Evolutionary conservation across 2,888 invertebrate species (phyloP), one percentile per base, ranked within the genome.

Genomic region (Acleris cristana): DNA sequence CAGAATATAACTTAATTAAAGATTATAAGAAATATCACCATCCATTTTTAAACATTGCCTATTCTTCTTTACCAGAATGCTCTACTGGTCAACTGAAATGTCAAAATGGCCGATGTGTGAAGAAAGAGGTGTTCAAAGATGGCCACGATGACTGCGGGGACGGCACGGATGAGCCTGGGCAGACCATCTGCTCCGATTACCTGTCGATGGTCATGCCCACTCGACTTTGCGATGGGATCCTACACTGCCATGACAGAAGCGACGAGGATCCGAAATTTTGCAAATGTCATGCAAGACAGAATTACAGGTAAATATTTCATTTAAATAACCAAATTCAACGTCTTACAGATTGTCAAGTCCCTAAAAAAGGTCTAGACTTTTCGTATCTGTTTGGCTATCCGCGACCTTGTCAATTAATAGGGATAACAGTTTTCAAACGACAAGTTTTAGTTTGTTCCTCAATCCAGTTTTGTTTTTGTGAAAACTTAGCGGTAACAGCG

Each of bases 221-320:
- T 0, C 94, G 94, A 73, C 88, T 97, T 5, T 98, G 97, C 79
- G 96, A 97, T 78, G 96, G 96, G 0, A 88, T 94, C 7, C 88
- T 96, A 8, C 95, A 97, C 79, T 97, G 97, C 78, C 88, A 94
- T 71, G 97, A 97, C 79, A 95, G 95, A 73, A 95, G 94, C 62
- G 97, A 97, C 76, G 97, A 97, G 80, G 94, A 94, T 71, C 95
- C 95, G 0, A 85, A 88, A 72, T 82, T 92, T 23, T 96, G 97
- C 79, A 92, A 92, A 68, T 96, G 96, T 78, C 94, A 87, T 69
- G 83, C 90, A 0, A 87, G 87, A 58, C 76, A 74, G 54, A 79
- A 76, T 48, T 86, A 81, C 54, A 85, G 79, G 89, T 93, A 70
- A 40, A 83, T 84, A 18, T 2, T 34, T 2, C 10, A 45, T n/a